phyloP scores from a whole-genome alignment of 2,888 invertebrate genomes.

The Chouioia cunea region DNA sequence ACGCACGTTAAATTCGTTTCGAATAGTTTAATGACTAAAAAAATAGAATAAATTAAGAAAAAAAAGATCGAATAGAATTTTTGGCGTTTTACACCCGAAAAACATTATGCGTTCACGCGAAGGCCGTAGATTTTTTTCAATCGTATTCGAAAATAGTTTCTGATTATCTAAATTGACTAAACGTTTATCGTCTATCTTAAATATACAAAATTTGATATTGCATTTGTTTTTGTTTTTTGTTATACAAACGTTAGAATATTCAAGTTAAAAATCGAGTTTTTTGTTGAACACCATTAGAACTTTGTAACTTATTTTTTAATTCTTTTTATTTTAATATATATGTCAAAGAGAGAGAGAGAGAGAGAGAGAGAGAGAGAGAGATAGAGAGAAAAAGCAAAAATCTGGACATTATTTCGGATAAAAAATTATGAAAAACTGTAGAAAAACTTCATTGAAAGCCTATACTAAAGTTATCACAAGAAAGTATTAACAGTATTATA shows the following conservation, averaged over 20 bases:
- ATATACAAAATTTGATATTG: conserved; percentile 42
- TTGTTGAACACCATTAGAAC: conserved; percentile 23
- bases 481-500: conserved; percentile 25
- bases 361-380: no score
- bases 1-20: conserved; percentile 17
- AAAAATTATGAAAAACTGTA: conserved; percentile 36
- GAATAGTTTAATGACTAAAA: no score
- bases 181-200: conserved; percentile 33
- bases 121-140: conserved; percentile 6
- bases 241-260: conserved; percentile 10
- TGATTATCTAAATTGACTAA: conserved; percentile 45
- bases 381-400: conserved; percentile 30
- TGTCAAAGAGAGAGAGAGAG: no score
- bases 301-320: conserved; percentile 16
- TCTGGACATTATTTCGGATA: background rate
- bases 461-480: conserved; percentile 40
- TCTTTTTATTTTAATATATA: background rate
- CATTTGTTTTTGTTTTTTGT: conserved; percentile 15
- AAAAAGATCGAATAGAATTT: conserved; percentile 14
- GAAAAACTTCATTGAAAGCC: conserved; percentile 27
- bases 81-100: conserved; percentile 13
- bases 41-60: conserved; percentile 28
- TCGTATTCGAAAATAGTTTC: conserved; percentile 41
- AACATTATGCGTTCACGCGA: conserved; percentile 14
- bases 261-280: conserved; percentile 18